Percentiles rank a stretch among this genome's conserved stretches.
These are phyloP conservation scores for Xenops minutus DNA, from an alignment of 2,797 vertebrate genomes.

Conservation along the genomic window DNA sequence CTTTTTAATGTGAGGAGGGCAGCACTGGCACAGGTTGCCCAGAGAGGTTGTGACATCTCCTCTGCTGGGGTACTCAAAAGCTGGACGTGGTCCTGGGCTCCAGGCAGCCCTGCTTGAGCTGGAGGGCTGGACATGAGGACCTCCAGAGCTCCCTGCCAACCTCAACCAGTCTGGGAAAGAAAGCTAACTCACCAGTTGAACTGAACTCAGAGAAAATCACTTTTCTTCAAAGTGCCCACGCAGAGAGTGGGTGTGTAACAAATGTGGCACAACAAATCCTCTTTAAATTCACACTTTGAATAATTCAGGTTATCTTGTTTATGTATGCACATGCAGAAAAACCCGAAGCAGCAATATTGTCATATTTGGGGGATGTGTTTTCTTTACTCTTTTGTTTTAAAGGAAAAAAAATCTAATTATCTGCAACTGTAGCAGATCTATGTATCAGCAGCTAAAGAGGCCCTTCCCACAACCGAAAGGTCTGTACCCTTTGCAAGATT, in stretches of 20 bases:
- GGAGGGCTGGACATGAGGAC: not conserved
- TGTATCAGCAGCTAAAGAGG: not conserved
- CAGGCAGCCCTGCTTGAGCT: not conserved
- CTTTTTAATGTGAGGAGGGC: not conserved
- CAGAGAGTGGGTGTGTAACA: not conserved
- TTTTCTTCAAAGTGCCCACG: not conserved
- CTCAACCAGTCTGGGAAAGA: not conserved
- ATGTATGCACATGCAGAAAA: not conserved
- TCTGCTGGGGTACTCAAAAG: not conserved
- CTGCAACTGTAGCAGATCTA: not conserved
- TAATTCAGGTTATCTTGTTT: not conserved
- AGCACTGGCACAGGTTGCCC: not conserved
- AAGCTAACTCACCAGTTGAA: not conserved
- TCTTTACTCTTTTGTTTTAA: not conserved
- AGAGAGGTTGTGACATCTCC: not conserved
- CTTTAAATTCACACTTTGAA: conserved; percentile 15
- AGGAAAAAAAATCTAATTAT: not conserved
- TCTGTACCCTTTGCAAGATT: not conserved
- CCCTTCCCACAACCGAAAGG: not conserved
- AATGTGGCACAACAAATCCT: conserved; percentile 36
- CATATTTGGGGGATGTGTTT: not conserved
- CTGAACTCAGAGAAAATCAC: not conserved
- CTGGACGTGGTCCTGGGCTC: not conserved
- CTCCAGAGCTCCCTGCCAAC: not conserved
- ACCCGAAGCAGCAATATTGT: not conserved